Conservation (phyloP, 1,140 invertebrate genomes). For the Apis dorsata region DNA sequence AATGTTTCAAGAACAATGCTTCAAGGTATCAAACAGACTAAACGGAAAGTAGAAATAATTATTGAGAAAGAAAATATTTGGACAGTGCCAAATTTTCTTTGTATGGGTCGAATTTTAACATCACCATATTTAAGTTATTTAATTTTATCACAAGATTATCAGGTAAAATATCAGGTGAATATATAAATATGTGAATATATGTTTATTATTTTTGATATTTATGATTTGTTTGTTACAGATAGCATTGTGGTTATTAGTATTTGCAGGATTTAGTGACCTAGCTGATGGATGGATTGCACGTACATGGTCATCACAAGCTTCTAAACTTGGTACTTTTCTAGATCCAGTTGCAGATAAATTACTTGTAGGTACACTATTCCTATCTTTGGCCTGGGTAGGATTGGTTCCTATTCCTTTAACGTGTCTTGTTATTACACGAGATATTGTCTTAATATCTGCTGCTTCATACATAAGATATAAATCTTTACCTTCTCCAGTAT, state of each 20-base stretch:
- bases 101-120: slow-evolving; percentile 89
- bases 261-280: slow-evolving; percentile 78
- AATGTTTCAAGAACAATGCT: slow-evolving; percentile 63
- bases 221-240: slow-evolving; percentile 58
- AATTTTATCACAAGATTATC: slow-evolving; percentile 87
- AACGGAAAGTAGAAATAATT: slow-evolving; percentile 73
- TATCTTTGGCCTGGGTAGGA: slow-evolving; percentile 91
- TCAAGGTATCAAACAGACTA: slow-evolving; percentile 72
- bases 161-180: slow-evolving; percentile 80
- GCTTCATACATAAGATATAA: slow-evolving; percentile 94
- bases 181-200: neutral
- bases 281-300: slow-evolving; percentile 97
- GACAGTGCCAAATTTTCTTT: slow-evolving; percentile 95
- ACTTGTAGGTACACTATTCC: slow-evolving; percentile 92
- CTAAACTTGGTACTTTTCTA: slow-evolving; percentile 95
- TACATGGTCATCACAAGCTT: slow-evolving; percentile 93
- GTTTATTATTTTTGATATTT: neutral
- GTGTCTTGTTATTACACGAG: slow-evolving; percentile 90
- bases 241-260: slow-evolving; percentile 74
- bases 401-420: slow-evolving; percentile 94
- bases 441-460: slow-evolving; percentile 89
- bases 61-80: slow-evolving; percentile 91
- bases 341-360: slow-evolving; percentile 99
- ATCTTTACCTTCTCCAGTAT: slow-evolving; percentile 93
- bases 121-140: slow-evolving; percentile 93